phyloP scores from a whole-genome alignment of 2,113 vertebrate genomes.

The Tenebrosternarchus preto region DNA sequence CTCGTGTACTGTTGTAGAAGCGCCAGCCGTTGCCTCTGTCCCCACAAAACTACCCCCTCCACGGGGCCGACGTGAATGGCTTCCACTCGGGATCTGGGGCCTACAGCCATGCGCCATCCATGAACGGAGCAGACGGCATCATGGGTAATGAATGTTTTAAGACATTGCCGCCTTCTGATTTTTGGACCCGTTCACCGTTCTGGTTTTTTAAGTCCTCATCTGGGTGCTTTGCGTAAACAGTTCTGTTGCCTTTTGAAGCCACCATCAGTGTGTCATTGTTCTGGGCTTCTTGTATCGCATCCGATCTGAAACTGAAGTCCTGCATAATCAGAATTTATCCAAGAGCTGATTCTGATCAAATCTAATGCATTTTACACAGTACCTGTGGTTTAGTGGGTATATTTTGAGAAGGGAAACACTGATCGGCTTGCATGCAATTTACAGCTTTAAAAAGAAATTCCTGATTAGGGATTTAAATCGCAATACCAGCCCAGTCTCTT shows the following conservation, averaged over 20 bases:
- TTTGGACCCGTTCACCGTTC: not conserved
- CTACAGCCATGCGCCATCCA: slow-evolving; percentile 87
- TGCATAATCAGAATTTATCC: too few relatives aligned
- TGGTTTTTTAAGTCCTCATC: not conserved
- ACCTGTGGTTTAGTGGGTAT: not conserved
- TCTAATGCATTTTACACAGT: too few relatives aligned
- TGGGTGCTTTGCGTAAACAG: not conserved
- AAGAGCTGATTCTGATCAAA: not conserved
- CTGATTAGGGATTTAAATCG: not conserved
- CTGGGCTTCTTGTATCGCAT: not conserved
- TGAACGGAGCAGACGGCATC: slow-evolving; percentile 84
- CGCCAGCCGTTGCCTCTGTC: slow-evolving; percentile 62
- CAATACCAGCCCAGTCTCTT: not conserved
- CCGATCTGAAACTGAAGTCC: too few relatives aligned
- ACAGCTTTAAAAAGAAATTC: not conserved
- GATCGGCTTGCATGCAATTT: not conserved
- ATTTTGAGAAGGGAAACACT: not conserved
- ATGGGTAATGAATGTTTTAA: slow-evolving; percentile 78
- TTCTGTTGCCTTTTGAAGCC: not conserved
- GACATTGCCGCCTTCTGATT: not conserved
- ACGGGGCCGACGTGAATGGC: slow-evolving; percentile 87
- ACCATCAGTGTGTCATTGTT: not conserved
- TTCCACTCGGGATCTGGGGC: slow-evolving; percentile 83
- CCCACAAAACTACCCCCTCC: slow-evolving; percentile 89
- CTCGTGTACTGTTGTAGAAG: slow-evolving; percentile 36